phyloP scores from a whole-genome alignment of 2,797 vertebrate species.

The Lacerta agilis region DNA sequence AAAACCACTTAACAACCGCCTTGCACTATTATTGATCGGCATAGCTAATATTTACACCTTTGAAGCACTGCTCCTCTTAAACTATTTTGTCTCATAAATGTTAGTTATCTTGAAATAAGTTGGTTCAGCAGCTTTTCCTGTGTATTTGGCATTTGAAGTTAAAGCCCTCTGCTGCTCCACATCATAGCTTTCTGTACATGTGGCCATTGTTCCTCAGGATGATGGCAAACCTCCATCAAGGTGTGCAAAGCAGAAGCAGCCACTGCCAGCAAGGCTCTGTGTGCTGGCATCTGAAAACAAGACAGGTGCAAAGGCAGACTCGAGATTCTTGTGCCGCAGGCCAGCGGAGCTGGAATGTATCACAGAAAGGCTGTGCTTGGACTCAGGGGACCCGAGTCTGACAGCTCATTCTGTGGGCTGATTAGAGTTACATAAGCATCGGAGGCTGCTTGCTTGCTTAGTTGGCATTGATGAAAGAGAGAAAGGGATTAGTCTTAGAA shows the following conservation, averaged over 20 bases:
- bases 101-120: not conserved
- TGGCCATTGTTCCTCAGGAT: constrained; percentile 11
- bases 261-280: not conserved
- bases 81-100: not conserved
- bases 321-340: constrained; percentile 22
- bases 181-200: not conserved
- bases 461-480: constrained; percentile 40
- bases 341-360: constrained; percentile 24
- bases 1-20: not conserved
- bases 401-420: constrained; percentile 32
- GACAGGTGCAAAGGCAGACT: constrained; percentile 39
- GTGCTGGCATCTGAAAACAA: constrained; percentile 34
- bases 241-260: not conserved
- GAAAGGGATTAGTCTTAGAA: constrained; percentile 51
- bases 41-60: not conserved
- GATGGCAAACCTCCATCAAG: constrained; percentile 34
- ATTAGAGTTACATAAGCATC: constrained; percentile 35
- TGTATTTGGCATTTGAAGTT: not conserved
- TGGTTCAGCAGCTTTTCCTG: not conserved
- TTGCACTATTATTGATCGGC: constrained; percentile 14
- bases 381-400: constrained; percentile 33
- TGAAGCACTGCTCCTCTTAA: not conserved
- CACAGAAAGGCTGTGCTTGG: constrained; percentile 3
- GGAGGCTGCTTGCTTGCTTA: constrained; percentile 19
- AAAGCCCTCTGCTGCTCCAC: not conserved